Conservation (phyloP, 2,797 vertebrate genomes). For the Sebastes steindachneri region DNA sequence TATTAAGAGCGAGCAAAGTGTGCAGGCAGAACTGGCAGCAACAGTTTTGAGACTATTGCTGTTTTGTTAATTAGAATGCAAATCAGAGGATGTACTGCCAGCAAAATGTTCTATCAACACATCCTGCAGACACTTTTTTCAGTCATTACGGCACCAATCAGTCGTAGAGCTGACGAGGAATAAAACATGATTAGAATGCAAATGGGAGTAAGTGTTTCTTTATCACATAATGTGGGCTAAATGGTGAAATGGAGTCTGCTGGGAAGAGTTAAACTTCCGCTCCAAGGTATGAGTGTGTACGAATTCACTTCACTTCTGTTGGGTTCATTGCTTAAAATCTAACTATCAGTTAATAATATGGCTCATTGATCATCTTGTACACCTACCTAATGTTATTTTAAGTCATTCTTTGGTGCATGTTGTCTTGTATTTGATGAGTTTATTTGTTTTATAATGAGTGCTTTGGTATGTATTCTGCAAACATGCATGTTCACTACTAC, state of each 20-base stretch:
- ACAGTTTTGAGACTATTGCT: slow-evolving; percentile 38
- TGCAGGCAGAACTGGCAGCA: slow-evolving; percentile 32
- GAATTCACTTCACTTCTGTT: background rate
- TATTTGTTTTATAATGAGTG: background rate
- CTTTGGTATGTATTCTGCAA: background rate
- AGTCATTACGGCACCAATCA: slow-evolving; percentile 37
- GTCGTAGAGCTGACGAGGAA: slow-evolving; percentile 25
- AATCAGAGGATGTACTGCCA: slow-evolving; percentile 62
- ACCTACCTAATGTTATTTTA: background rate
- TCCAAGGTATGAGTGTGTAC: background rate
- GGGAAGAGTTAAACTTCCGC: background rate
- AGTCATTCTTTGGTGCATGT: background rate
- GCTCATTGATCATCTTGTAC: background rate
- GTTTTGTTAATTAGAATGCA: slow-evolving; percentile 69
- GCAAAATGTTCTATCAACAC: slow-evolving; percentile 56
- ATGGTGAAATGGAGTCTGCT: slow-evolving; percentile 8
- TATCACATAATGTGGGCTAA: background rate
- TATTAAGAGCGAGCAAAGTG: slow-evolving; percentile 19
- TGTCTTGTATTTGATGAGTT: background rate
- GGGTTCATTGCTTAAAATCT: background rate
- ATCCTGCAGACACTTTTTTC: slow-evolving; percentile 46
- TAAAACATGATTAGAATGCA: slow-evolving; percentile 40
- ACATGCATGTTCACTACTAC: background rate
- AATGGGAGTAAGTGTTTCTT: slow-evolving; percentile 30
- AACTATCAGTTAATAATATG: background rate